Evolutionary conservation across 2,797 vertebrate genomes (phyloP).

Genomic region (Typhlichthys subterraneus): DNA sequence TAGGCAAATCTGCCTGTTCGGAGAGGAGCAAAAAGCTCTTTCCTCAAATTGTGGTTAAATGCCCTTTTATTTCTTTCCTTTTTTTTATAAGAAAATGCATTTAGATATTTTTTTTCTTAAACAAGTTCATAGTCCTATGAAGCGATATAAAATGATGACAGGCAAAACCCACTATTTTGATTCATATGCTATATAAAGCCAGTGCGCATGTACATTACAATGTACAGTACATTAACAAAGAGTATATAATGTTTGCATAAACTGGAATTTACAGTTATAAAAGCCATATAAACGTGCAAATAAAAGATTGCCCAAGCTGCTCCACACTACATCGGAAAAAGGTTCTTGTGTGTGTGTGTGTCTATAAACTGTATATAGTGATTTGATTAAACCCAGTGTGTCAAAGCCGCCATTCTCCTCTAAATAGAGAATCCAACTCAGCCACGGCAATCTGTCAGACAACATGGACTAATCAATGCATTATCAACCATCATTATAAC

Average conservation of each 20-base stretch:
- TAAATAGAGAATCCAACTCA: slow-evolving; percentile 37
- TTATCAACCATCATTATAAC: slow-evolving; percentile 53
- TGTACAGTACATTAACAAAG: no score
- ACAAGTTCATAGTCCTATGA: slow-evolving; percentile 45
- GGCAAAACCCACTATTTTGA: no score
- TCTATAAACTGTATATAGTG: no score
- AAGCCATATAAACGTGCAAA: not conserved
- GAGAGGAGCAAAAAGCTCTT: slow-evolving; percentile 61
- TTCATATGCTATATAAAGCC: not conserved
- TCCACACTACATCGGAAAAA: not conserved
- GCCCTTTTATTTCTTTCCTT: slow-evolving; percentile 41
- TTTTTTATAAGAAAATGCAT: slow-evolving; percentile 48
- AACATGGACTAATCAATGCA: slow-evolving; percentile 48
- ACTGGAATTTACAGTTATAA: slow-evolving; percentile 1
- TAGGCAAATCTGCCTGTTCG: slow-evolving; percentile 68
- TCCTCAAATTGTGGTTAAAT: slow-evolving; percentile 61
- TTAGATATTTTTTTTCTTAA: slow-evolving; percentile 51
- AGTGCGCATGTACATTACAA: not conserved
- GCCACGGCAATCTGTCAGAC: slow-evolving; percentile 47
- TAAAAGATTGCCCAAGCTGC: not conserved
- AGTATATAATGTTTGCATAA: no score
- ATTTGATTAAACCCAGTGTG: slow-evolving; percentile 23
- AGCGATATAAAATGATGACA: slow-evolving; percentile 39
- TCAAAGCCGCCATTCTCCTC: slow-evolving; percentile 47
- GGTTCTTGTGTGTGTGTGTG: no score